Evolutionary conservation across 2,113 vertebrate species (phyloP).

Genomic region (Athene noctua): DNA sequence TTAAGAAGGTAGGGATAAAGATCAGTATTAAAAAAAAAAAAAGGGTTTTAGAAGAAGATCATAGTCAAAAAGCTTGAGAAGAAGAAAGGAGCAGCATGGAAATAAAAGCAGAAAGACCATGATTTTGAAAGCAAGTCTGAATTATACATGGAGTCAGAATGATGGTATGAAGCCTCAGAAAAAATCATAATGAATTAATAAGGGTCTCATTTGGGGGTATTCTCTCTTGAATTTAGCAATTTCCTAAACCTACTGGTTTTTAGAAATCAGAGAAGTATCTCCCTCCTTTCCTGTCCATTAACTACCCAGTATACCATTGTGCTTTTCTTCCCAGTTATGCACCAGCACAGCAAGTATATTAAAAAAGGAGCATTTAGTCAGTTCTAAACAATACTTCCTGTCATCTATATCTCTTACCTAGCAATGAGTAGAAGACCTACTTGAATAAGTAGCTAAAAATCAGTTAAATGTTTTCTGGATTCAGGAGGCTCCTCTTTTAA

Average conservation of each 20-base stretch:
- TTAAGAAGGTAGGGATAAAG: neutral
- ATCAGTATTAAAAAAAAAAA: neutral
- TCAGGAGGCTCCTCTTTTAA: neutral
- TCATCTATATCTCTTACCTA: neutral
- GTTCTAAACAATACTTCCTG: neutral
- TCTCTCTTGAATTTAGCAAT: neutral
- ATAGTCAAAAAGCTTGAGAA: neutral
- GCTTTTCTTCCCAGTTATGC: neutral
- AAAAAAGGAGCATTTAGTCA: neutral
- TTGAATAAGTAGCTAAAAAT: neutral
- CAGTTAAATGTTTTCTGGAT: neutral
- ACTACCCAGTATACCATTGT: neutral
- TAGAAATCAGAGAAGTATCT: neutral
- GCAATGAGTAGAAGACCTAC: neutral
- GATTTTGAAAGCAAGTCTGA: neutral
- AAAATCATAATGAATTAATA: neutral
- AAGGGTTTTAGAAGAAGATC: neutral
- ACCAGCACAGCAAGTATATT: neutral
- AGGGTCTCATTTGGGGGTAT: neutral
- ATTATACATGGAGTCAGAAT: neutral
- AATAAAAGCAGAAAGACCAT: neutral
- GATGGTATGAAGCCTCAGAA: neutral
- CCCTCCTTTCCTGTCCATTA: neutral
- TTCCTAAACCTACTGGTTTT: neutral
- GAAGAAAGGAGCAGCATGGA: neutral